These are phyloP conservation scores for Drosophila chauvacae DNA, from an alignment of 1,140 invertebrate genomes.

Conservation along the genomic window DNA sequence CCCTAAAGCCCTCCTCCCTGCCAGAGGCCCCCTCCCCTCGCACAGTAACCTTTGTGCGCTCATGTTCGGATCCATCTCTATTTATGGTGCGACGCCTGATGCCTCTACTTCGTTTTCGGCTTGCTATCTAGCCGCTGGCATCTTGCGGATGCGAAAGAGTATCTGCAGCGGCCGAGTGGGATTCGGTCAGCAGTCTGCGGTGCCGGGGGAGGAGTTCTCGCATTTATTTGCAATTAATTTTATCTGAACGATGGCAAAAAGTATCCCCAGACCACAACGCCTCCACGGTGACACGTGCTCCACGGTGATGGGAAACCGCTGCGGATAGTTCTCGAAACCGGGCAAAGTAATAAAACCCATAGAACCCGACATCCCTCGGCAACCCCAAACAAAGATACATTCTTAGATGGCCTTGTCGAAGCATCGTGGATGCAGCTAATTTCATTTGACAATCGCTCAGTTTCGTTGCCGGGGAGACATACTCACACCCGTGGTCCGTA, in stretches of 20 bases:
- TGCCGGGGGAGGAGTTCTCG: constrained; percentile 16
- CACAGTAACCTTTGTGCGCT: constrained; percentile 30
- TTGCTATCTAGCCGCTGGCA: constrained; percentile 65
- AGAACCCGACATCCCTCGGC: constrained; percentile 9
- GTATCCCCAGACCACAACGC: constrained; percentile 42
- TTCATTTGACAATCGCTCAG: constrained; percentile 72
- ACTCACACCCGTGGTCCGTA: background rate
- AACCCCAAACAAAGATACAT: constrained; percentile 21
- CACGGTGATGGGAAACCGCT: constrained; percentile 20
- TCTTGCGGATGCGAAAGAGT: constrained; percentile 70
- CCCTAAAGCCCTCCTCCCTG: background rate
- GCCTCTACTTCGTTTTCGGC: constrained; percentile 52
- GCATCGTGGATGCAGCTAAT: constrained; percentile 63
- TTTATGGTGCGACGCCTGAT: constrained; percentile 60
- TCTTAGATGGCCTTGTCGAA: constrained; percentile 55
- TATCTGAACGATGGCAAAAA: constrained; percentile 60
- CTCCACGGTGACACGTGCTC: constrained; percentile 63
- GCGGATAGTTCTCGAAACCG: constrained; percentile 35
- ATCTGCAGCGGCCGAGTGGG: constrained; percentile 43
- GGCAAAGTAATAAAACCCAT: constrained; percentile 26
- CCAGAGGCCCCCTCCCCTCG: background rate
- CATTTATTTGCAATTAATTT: constrained; percentile 74
- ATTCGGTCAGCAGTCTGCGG: constrained; percentile 21
- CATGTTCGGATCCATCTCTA: constrained; percentile 62
- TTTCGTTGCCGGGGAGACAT: constrained; percentile 27